Conservation (phyloP, 2,797 vertebrate species). For the Leptodactylus fallax region DNA sequence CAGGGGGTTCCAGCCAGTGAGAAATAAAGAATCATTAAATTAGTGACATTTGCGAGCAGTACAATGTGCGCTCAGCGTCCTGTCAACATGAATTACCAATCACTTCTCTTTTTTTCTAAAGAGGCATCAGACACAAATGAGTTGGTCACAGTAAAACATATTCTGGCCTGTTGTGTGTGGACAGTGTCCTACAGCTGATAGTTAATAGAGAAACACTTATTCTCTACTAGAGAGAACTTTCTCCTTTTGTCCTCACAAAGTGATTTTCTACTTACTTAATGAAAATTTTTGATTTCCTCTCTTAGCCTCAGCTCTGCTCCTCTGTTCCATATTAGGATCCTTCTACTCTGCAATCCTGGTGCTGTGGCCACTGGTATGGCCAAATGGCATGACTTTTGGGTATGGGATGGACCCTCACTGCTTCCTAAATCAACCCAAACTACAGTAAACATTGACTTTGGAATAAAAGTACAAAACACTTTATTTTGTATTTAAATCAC, state of each 20-base stretch:
- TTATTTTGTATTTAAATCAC: too few species aligned
- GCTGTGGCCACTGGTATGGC: too few species aligned
- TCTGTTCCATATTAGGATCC: too few species aligned
- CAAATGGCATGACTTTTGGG: too few species aligned
- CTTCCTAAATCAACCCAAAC: too few species aligned
- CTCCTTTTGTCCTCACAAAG: neutral
- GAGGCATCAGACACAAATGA: neutral
- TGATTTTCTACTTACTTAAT: neutral
- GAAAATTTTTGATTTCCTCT: too few species aligned
- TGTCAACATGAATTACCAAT: conserved; percentile 7
- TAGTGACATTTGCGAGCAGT: conserved; percentile 22
- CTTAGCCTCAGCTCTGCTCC: too few species aligned
- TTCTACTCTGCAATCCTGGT: too few species aligned
- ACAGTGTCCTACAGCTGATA: neutral
- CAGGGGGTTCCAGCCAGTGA: conserved; percentile 4
- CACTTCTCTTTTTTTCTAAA: conserved; percentile 1
- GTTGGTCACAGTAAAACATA: neutral
- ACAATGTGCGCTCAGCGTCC: conserved; percentile 21
- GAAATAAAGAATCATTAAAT: conserved; percentile 36
- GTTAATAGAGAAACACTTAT: neutral
- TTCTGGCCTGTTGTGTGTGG: neutral
- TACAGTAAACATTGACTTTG: too few species aligned
- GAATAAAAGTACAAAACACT: too few species aligned
- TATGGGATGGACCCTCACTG: too few species aligned
- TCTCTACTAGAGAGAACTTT: neutral